Base-by-base conservation (phyloP, 2,797 vertebrate species). In the Notolabrus celidotus region DNA sequence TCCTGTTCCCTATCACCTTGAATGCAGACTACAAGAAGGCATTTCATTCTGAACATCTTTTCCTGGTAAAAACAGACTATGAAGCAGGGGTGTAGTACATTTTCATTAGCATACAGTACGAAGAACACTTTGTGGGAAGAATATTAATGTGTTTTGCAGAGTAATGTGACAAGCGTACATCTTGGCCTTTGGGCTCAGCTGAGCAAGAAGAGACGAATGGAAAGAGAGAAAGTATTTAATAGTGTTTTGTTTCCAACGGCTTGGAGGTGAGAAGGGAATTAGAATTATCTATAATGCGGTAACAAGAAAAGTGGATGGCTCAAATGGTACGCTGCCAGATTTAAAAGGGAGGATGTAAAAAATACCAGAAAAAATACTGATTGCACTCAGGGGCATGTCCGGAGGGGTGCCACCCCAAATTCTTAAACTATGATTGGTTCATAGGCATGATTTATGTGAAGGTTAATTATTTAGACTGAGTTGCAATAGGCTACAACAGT, bases 211-310 rank as follows among this genome's bases (percentile, higher is more conserved):
- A 89, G 66, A 91, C 80, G 59, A 92, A 91, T 86, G 66, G 50
- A 56, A 80, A 61, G 38, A 49, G 58, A 72, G 71, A 83, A 86
- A 74, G 81, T 83, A 84, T 85, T 90, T 89, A 91, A 89, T 85
- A 49, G 74, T 82, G 80, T 91, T 90, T 88, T 84, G 71, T 72
- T 79, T 89, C 68, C 57, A 79, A 75, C 36, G 42, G 67, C 88
- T 90, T 54, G 50, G 82, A 92, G 86, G 86, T 86, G 67, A 69
- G 87, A 87, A 79, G 74, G 71, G 90, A 92, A 90, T 84, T 79
- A 76, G 77, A 67, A 90, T 86, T 86, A 92, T 93, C 86, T 85
- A 77, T 91, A 90, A 90, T 89, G 67, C 57, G 73, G 76, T 84
- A 89, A 89, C 79, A 81, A 88, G 85, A 84, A 84, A 89, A 84